Percentiles rank a stretch among this genome's conserved stretches.
Evolutionary conservation across 1,140 invertebrate genomes (phyloP).

Genomic region (Danaus plexippus): DNA sequence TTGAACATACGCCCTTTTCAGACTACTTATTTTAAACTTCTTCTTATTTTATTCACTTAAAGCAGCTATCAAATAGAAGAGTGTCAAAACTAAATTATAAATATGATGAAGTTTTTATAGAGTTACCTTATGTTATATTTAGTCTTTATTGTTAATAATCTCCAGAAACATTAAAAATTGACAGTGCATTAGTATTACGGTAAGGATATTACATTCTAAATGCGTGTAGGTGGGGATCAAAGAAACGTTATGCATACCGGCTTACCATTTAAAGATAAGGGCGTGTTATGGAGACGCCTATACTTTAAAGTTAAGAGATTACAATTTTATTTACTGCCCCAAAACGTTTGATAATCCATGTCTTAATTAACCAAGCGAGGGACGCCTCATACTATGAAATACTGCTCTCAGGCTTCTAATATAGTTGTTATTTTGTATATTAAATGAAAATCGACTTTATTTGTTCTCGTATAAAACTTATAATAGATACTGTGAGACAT

Average conservation of each 20-base stretch:
- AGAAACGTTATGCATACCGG: conserved; percentile 55
- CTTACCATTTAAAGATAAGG: conserved; percentile 58
- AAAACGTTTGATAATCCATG: conserved; percentile 70
- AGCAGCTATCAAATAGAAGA: too few species aligned
- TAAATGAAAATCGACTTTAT: conserved; percentile 27
- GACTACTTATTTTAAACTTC: too few species aligned
- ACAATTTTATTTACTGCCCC: conserved; percentile 68
- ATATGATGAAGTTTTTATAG: conserved; percentile 9
- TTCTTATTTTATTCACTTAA: too few species aligned
- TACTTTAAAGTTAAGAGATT: conserved; percentile 57
- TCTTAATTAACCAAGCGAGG: conserved; percentile 69
- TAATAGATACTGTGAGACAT: conserved; percentile 12
- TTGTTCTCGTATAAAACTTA: conserved; percentile 10
- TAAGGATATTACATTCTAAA: conserved; percentile 56
- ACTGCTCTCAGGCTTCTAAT: conserved; percentile 16
- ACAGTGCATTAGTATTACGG: conserved; percentile 67
- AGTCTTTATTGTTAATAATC: conserved; percentile 46
- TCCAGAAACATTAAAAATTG: conserved; percentile 59
- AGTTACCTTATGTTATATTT: conserved; percentile 28
- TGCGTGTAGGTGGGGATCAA: conserved; percentile 64
- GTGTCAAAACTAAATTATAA: too few species aligned
- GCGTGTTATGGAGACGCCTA: conserved; percentile 60
- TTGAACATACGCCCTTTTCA: too few species aligned
- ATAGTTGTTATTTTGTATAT: conserved; percentile 10
- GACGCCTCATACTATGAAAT: conserved; percentile 37